phyloP scores from a whole-genome alignment of 2,113 vertebrate genomes.

The Melanocharis versteri region DNA sequence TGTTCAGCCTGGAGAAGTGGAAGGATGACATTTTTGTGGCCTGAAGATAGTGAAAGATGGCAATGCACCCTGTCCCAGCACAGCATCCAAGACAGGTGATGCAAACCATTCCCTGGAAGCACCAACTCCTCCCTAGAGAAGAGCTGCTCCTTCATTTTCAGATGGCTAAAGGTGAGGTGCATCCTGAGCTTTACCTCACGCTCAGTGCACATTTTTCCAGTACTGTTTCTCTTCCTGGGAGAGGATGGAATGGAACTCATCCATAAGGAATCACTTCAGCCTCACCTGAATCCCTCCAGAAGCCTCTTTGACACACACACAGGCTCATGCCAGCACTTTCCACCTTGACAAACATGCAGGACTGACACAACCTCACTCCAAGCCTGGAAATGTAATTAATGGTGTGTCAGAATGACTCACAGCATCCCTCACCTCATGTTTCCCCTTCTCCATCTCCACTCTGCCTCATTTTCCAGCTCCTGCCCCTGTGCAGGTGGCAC shows the following conservation, averaged over 20 bases:
- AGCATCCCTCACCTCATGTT: neutral
- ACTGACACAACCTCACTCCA: neutral
- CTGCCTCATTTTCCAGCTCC: neutral
- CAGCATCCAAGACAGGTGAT: neutral
- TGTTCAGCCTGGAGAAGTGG: neutral
- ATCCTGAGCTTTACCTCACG: neutral
- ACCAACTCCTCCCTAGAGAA: neutral
- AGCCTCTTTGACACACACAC: neutral
- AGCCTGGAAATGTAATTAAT: neutral
- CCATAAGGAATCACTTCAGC: neutral
- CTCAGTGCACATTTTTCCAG: neutral
- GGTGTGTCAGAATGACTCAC: slow-evolving; percentile 4
- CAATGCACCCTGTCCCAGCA: neutral
- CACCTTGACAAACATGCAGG: neutral
- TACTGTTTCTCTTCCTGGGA: neutral
- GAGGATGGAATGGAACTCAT: neutral
- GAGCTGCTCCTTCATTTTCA: neutral
- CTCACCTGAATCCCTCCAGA: neutral
- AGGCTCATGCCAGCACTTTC: neutral
- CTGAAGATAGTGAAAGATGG: neutral
- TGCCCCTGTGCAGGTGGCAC: neutral
- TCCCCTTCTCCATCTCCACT: neutral
- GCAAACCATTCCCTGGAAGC: neutral
- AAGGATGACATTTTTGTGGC: neutral
- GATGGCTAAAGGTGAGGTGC: neutral